Percentiles rank a stretch among this genome's conserved stretches.
phyloP scores from a whole-genome alignment of 2,113 vertebrate species.

The Vanacampus margaritifer region DNA sequence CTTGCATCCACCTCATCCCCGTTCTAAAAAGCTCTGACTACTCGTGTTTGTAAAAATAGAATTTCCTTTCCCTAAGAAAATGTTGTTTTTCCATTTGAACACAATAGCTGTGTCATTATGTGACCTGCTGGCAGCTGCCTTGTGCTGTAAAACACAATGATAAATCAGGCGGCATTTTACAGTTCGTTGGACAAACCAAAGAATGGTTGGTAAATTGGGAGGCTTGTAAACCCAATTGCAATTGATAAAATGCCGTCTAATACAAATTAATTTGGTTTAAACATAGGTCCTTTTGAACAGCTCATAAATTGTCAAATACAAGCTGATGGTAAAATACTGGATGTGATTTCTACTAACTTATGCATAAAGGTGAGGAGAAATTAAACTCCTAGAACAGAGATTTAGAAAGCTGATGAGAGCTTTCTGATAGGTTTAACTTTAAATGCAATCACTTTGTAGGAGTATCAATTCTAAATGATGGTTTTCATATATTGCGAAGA shows the following conservation, averaged over 20 bases:
- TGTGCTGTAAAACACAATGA: conserved; percentile 59
- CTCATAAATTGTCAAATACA: conserved; percentile 69
- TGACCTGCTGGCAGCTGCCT: conserved; percentile 35
- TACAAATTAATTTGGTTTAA: conserved; percentile 62
- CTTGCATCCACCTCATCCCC: conserved; percentile 8
- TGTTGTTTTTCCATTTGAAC: conserved; percentile 48
- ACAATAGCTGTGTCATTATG: conserved; percentile 54
- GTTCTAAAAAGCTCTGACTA: conserved; percentile 29
- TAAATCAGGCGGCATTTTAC: conserved; percentile 66
- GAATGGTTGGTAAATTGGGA: conserved; percentile 69
- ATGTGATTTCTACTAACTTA: conserved; percentile 59
- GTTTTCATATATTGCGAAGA: conserved; percentile 36
- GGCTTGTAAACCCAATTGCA: conserved; percentile 69
- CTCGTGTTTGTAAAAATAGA: conserved; percentile 57
- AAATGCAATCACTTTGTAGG: conserved; percentile 54
- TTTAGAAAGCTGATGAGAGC: conserved; percentile 49
- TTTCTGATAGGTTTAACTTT: conserved; percentile 55
- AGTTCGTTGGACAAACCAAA: conserved; percentile 65
- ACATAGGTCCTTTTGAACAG: conserved; percentile 58
- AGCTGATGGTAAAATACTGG: conserved; percentile 57
- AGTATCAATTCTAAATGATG: conserved; percentile 53
- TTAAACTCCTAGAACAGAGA: conserved; percentile 40
- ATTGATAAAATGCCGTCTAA: conserved; percentile 61
- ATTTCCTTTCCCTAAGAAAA: conserved; percentile 57
- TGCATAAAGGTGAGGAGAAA: conserved; percentile 39